Conservation (phyloP, 2,797 vertebrate genomes). For the Valencia hispanica region DNA sequence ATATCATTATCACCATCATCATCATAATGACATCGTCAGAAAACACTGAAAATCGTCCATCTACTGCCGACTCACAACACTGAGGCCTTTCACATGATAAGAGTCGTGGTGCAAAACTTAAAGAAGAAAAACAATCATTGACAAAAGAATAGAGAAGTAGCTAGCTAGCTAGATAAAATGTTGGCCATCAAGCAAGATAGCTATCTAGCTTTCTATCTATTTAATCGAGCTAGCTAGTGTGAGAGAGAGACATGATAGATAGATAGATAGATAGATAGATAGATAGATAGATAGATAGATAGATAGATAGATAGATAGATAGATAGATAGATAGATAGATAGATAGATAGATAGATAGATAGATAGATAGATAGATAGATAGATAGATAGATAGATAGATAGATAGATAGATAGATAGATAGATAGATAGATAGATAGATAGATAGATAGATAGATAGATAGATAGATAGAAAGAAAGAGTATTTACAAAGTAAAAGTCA, state of each 20-base stretch:
- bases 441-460: slow-evolving; percentile 81
- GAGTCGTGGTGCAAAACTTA: slow-evolving; percentile 58
- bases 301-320: slow-evolving; percentile 48
- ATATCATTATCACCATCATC: slow-evolving; percentile 61
- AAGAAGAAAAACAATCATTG: slow-evolving; percentile 62
- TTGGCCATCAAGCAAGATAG: background rate
- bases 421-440: slow-evolving; percentile 50
- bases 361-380: slow-evolving; percentile 69
- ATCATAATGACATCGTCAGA: slow-evolving; percentile 67
- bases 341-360: slow-evolving; percentile 83
- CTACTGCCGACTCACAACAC: slow-evolving; percentile 76
- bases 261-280: slow-evolving; percentile 83
- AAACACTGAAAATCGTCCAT: slow-evolving; percentile 70
- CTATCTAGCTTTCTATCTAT: background rate
- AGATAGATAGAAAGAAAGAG: slow-evolving; percentile 65
- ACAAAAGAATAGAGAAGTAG: slow-evolving; percentile 59
- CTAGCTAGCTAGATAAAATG: background rate
- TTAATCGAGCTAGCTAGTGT: slow-evolving; percentile 51
- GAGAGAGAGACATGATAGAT: slow-evolving; percentile 77
- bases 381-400: slow-evolving; percentile 47
- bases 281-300: slow-evolving; percentile 71
- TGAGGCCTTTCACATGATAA: slow-evolving; percentile 75
- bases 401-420: slow-evolving; percentile 52
- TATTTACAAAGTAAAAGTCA: slow-evolving; percentile 80
- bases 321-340: slow-evolving; percentile 84